phyloP scores from a whole-genome alignment of 2,888 invertebrate species.

The Philaethria dido region DNA sequence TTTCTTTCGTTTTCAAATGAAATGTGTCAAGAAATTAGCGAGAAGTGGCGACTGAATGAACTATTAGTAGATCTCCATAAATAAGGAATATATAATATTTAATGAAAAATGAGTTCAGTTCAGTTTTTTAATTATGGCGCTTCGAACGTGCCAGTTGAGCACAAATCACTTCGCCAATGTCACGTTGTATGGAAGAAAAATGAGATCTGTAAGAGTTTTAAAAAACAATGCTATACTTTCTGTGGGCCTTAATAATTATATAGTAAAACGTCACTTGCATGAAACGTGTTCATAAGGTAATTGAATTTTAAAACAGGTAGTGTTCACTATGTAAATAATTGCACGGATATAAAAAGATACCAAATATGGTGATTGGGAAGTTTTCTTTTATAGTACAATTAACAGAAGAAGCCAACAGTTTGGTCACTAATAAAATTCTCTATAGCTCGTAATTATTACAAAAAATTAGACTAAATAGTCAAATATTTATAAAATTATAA shows the following conservation, averaged over 20 bases:
- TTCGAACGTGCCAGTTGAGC: too few relatives aligned
- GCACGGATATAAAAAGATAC: constrained; percentile 3
- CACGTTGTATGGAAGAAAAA: too few relatives aligned
- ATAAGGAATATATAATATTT: background rate
- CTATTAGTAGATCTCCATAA: background rate
- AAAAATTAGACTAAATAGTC: too few relatives aligned
- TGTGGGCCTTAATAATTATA: background rate
- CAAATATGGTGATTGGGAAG: background rate
- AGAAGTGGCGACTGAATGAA: too few relatives aligned
- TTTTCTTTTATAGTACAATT: background rate
- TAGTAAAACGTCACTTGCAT: background rate
- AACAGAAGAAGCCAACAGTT: background rate
- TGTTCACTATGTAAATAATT: constrained; percentile 1
- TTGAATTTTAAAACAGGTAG: constrained; percentile 13
- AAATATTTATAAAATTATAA: background rate
- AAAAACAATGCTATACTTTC: background rate
- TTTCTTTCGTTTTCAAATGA: background rate
- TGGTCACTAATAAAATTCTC: background rate
- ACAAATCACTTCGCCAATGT: too few relatives aligned
- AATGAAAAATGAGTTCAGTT: too few relatives aligned
- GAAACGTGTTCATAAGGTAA: background rate
- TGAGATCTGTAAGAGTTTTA: background rate
- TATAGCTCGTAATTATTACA: too few relatives aligned
- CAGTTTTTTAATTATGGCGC: too few relatives aligned
- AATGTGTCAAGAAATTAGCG: background rate